Evolutionary conservation across 2,797 vertebrate species (phyloP).

Genomic region (Muscicapa comitata): DNA sequence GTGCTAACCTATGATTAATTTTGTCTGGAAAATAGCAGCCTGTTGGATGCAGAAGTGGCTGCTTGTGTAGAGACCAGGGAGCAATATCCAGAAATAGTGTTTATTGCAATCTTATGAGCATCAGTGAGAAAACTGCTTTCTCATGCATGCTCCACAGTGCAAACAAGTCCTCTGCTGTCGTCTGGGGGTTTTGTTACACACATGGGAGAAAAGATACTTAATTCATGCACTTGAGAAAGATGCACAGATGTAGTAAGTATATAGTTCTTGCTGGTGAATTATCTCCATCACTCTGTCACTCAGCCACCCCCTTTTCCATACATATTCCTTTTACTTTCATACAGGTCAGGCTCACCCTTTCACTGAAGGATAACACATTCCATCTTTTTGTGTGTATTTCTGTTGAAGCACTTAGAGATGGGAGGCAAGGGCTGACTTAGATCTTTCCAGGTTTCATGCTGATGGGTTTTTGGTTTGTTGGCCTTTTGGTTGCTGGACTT

Average conservation of each 20-base stretch:
- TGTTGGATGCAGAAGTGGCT: not conserved
- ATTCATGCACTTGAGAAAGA: not conserved
- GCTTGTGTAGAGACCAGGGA: not conserved
- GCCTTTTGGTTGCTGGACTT: not conserved
- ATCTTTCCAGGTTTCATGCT: not conserved
- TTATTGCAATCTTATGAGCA: not conserved
- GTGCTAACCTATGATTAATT: not conserved
- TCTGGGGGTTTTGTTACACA: not conserved
- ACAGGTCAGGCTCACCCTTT: not conserved
- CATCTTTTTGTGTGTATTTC: not conserved
- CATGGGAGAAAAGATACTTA: not conserved
- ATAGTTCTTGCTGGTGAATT: not conserved
- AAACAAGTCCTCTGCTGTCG: accelerated
- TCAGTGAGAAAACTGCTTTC: not conserved
- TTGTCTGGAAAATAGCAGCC: not conserved
- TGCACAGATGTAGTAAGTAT: not conserved
- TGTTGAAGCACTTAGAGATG: not conserved
- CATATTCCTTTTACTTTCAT: not conserved
- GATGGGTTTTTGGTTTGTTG: not conserved
- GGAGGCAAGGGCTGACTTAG: not conserved
- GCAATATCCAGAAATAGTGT: not conserved
- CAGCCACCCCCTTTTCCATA: not conserved
- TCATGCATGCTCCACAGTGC: not conserved
- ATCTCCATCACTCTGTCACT: not conserved
- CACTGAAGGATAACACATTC: not conserved